phyloP scores from a whole-genome alignment of 2,888 invertebrate species.

The Amblyjoppa fuscipennis region DNA sequence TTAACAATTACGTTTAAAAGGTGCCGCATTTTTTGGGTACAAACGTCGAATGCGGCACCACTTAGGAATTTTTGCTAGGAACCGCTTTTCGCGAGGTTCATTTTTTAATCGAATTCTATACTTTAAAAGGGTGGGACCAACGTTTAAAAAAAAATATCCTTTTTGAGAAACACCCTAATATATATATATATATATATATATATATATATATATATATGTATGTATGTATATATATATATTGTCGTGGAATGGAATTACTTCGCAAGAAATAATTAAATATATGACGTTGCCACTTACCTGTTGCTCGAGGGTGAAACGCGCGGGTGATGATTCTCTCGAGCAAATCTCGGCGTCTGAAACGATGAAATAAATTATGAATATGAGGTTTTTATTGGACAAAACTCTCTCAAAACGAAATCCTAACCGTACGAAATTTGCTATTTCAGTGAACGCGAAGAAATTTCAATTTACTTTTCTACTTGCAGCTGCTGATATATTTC shows the following conservation, averaged over 20 bases:
- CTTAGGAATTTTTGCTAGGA: no score
- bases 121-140: no score
- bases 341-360: constrained; percentile 11
- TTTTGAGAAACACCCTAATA: no score
- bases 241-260: background rate
- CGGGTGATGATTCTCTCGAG: background rate
- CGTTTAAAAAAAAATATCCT: no score
- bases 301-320: constrained; percentile 58
- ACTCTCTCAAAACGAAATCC: background rate
- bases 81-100: no score
- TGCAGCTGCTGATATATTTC: background rate
- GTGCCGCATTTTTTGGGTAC: no score
- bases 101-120: no score
- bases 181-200: no score
- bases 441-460: background rate
- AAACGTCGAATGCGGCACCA: no score
- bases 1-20: no score
- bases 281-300: constrained; percentile 69
- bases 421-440: background rate
- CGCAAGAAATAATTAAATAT: background rate
- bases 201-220: no score
- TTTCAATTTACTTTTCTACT: background rate
- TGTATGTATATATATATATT: background rate
- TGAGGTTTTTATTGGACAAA: background rate
- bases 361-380: background rate